Base-by-base conservation (phyloP, 2,888 invertebrate species). In the Seira sanloemensis region DNA sequence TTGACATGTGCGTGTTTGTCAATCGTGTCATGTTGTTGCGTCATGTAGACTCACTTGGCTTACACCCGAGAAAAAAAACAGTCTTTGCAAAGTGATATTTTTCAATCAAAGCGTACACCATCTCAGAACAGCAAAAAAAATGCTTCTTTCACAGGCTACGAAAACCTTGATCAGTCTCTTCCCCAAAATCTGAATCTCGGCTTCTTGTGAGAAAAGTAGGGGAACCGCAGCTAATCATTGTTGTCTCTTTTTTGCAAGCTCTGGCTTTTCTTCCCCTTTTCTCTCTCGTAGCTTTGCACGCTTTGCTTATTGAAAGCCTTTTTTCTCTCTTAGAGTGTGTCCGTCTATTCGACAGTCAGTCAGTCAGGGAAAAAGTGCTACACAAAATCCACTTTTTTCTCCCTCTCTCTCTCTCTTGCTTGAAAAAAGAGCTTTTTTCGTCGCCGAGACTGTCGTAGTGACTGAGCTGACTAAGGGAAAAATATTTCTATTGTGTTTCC, bases 221-320 rank as follows among this genome's bases (percentile, higher is more conserved):
- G 46, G 46, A 76, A 74, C 74, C 80, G 27, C 74, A 80, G 80
- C 80, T 75, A 80, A 80, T 80, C 80, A 75, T 75, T 75, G 74
- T 80, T 69, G 67, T 62, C 79, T 23, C 50, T 78, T 72, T 62
- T 72, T 65, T 62, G 24, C 26, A 27, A 16, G 19, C 12, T 76
- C 54, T 25, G 12, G 23, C 26, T 71, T 65, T 54, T 50, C 50
- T 50, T 12, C 16, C 50, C n/a, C 50, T 50, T 50, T 50, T 69
- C 27, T n/a, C 50, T 2, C 16, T 12, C n/a, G 2, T 16, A 2
- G n/a, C 5, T 16, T 50, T 18, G 37, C 71, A 21, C 58, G 26
- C 65, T 26, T 24, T 62, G 37, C 23, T 23, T 72, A 23, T 25
- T n/a, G n/a, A n/a, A 23, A 50, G 24, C 54, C 21, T 65, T 74